Evolutionary conservation across 2,888 invertebrate genomes (phyloP), one percentile per base, ranked within the genome.

Genomic region (Steinernema scapterisci): DNA sequence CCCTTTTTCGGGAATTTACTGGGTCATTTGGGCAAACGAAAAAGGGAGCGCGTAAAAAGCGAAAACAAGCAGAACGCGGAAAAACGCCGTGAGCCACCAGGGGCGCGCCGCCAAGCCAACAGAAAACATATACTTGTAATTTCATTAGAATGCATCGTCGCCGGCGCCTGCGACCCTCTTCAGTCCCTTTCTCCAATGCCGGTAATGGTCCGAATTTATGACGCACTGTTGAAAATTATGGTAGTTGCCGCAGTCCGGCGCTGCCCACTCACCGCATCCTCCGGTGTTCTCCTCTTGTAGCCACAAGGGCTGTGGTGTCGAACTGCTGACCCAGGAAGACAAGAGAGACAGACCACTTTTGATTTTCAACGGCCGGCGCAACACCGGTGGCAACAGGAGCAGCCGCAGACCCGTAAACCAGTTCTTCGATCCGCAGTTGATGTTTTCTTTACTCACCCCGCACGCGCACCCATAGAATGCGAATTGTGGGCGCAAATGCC

Each of bases 391-490:
- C 63, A 38, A 3, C 38, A 9, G 38, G 5, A 38, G 38, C 38
- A 38, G 38, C 3, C 38, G n/a, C n/a, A n/a, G n/a, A 44, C 54
- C 23, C n/a, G 27, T 25, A 63, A 63, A 63, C 63, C 63, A 27
- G 63, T 63, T 63, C 31, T 63, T 25, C 31, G 19, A 48, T 48
- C 31, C n/a, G n/a, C 31, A 16, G 63, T 63, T 27, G 63, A 21
- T 63, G 63, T 63, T 63, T 63, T 63, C 63, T 63, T 63, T 63
- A 63, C 48, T 48, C 48, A 48, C 13, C 48, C 3, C 48, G 16
- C 27, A 63, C 63, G 16, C 63, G 31, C 27, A n/a, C 38, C 38
- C n/a, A n/a, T n/a, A n/a, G 63, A 2, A 63, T 63, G 54, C 25
- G 54, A 54, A 21, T 25, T 54, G 54, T 54, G 16, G 63, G 63